phyloP scores from a whole-genome alignment of 2,888 invertebrate species.

The Brachynemurus nebulosus region DNA sequence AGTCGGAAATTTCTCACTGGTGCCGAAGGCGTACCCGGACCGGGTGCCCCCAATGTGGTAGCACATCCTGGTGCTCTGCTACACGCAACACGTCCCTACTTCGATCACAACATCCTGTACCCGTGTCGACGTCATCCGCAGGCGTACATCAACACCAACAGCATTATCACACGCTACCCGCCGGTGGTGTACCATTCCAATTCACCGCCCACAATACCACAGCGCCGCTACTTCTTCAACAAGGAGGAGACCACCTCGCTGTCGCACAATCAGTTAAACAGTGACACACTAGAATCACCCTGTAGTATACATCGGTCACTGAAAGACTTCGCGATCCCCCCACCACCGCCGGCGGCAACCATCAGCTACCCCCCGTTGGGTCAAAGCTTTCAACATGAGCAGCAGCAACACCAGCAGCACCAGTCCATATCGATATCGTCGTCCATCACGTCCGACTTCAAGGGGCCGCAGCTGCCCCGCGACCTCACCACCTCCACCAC shows the following conservation, averaged over 20 bases:
- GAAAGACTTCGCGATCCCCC: conserved; percentile 46
- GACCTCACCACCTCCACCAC: conserved; percentile 5
- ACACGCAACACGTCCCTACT: neutral
- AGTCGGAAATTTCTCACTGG: conserved; percentile 25
- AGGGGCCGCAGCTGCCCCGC: neutral
- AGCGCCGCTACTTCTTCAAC: conserved; percentile 49
- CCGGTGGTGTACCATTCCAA: too few species aligned
- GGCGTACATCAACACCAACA: conserved; percentile 32
- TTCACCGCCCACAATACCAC: conserved; percentile 38
- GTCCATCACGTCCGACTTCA: neutral
- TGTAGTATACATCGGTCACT: conserved; percentile 44
- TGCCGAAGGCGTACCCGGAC: neutral
- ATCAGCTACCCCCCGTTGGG: too few species aligned
- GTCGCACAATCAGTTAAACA: conserved; percentile 22
- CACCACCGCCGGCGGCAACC: conserved; percentile 30
- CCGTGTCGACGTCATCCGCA: conserved; percentile 35
- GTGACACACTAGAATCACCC: conserved; percentile 30
- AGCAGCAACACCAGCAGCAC: neutral
- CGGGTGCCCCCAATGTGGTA: neutral
- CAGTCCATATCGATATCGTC: too few species aligned
- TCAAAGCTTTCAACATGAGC: neutral
- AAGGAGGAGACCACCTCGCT: conserved; percentile 36
- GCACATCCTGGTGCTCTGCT: neutral
- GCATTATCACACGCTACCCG: conserved; percentile 22
- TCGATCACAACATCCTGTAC: conserved; percentile 24